Base-by-base conservation (phyloP, 2,797 vertebrate species). In the Meriones psammophilus region DNA sequence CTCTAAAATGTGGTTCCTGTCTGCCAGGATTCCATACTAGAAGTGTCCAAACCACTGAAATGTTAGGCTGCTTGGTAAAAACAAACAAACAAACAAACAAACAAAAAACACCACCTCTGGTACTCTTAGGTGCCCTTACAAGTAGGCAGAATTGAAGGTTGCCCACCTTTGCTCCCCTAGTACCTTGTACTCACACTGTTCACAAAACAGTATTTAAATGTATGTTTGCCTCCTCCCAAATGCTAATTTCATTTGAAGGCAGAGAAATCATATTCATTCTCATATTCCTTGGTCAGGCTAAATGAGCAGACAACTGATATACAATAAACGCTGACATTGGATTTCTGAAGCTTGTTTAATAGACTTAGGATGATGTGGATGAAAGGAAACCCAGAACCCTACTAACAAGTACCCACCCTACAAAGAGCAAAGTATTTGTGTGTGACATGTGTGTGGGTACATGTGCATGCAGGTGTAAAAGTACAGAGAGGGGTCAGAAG, bases 231-330 rank as follows among this genome's bases (percentile, higher is more conserved):
- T 33, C 36, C 33, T 77, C 89, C n/a, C 68, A 93, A 71, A 83
- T 17, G 76, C 17, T 92, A 36, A 85, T 76, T 56, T 88, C 54
- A 80, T 30, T 28, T 81, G 68, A 96, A 74, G 73, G 71, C n/a
- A 88, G 42, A 36, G n/a, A 30, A 86, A 87, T 30, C 62, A 17
- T 96, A 76, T 85, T 22, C 96, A 71, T 85, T 26, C 96, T 93
- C 76, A 68, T 36, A 92, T 68, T 89, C 28, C 91, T 26, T 62
- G 36, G 13, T 85, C 92, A 12, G 76, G 81, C 56, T 86, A 88
- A 12, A 92, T 28, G 42, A 89, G 42, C 79, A 79, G 14, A 69
- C 64, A 92, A 88, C 0, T 95, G 54, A 76, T 90, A 83, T 7
- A 20, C 50, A 97, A 86, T 86, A 92, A 87, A 91, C 77, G 58